Evolutionary conservation across 2,113 vertebrate genomes (phyloP).

Genomic region (Pandion haliaetus): DNA sequence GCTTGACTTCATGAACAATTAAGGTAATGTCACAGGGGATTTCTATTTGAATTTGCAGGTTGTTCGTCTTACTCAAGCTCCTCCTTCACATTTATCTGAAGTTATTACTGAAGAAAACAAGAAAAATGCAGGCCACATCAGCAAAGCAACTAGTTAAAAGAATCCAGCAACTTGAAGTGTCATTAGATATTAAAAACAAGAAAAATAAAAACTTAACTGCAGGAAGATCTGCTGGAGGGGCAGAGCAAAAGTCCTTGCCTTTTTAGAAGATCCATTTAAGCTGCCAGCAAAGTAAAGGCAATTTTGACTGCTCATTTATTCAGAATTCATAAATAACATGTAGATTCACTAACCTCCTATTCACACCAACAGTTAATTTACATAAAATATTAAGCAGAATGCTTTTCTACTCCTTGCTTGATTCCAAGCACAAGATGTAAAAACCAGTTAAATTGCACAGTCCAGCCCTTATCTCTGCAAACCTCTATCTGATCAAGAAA

Average conservation of each 20-base stretch:
- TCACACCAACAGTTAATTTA: neutral
- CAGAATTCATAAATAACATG: constrained; percentile 24
- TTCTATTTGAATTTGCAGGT: neutral
- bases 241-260: neutral
- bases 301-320: constrained; percentile 17
- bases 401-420: constrained; percentile 96
- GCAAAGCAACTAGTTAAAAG: neutral
- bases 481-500: constrained; percentile 98
- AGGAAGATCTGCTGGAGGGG: neutral
- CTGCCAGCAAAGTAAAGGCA: constrained; percentile 26
- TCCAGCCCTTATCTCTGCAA: constrained; percentile 98
- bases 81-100: neutral
- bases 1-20: neutral
- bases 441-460: constrained; percentile 99
- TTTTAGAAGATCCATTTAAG: constrained; percentile 17
- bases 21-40: neutral
- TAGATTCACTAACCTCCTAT: constrained; percentile 1
- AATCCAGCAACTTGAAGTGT: neutral
- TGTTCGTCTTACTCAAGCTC: neutral
- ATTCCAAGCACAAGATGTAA: constrained; percentile 96
- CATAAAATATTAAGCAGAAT: constrained; percentile 78
- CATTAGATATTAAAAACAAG: neutral
- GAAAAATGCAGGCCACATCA: neutral
- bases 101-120: neutral
- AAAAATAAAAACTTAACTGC: neutral